Conservation (phyloP, 2,797 vertebrate genomes). For the Lutjanus campechanus region DNA sequence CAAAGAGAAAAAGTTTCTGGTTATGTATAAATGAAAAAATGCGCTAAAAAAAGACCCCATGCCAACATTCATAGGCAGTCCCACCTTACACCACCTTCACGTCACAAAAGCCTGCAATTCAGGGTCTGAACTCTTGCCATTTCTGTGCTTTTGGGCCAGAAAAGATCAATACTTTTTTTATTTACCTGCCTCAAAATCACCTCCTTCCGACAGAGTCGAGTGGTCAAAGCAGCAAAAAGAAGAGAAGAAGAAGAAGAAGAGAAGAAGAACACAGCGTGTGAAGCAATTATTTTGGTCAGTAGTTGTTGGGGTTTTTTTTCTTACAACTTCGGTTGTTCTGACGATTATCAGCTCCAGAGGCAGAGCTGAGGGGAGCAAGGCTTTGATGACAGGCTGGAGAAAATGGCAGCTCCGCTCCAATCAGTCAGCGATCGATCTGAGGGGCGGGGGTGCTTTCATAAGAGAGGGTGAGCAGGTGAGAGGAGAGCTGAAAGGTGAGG, state of each 20-base stretch:
- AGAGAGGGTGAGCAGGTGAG: background rate
- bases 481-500: background rate
- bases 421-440: background rate
- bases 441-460: background rate
- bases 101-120: conserved; percentile 1
- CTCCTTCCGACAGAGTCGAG: conserved; percentile 21
- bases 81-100: conserved; percentile 10
- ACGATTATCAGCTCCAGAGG: conserved; percentile 9
- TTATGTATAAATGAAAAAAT: background rate
- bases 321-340: conserved; percentile 20
- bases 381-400: conserved; percentile 33
- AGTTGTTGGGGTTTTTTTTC: background rate
- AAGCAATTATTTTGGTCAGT: background rate
- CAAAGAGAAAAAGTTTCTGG: background rate
- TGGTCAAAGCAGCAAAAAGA: conserved; percentile 31
- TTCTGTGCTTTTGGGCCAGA: background rate
- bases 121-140: background rate
- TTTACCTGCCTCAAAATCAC: conserved; percentile 12
- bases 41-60: background rate
- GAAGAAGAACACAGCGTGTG: background rate
- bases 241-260: background rate
- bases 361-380: background rate
- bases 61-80: background rate
- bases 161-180: conserved; percentile 36
- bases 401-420: conserved; percentile 21